Conservation (phyloP, 2,113 vertebrate species). For the Athene cunicularia region DNA sequence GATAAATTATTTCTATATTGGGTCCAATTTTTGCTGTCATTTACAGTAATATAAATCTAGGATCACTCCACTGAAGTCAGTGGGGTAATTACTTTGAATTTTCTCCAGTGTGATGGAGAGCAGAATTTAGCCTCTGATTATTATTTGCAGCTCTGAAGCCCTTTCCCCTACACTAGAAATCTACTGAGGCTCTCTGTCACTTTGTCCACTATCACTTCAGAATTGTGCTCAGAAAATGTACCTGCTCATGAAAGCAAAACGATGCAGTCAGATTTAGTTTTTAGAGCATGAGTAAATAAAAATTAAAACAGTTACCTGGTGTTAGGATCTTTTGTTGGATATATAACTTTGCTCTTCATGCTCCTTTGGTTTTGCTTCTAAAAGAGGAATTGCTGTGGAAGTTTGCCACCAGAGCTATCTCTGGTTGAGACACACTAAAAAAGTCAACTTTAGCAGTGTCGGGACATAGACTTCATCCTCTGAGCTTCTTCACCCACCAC, state of each 20-base stretch:
- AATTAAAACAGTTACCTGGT: not conserved
- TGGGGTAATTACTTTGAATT: constrained; percentile 37
- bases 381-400: not conserved
- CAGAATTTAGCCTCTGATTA: constrained; percentile 6
- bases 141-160: constrained; percentile 8
- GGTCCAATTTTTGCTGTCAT: constrained; percentile 62
- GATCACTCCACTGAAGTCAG: constrained; percentile 32
- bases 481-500: not conserved
- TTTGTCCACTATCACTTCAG: not conserved
- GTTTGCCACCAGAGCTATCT: not conserved
- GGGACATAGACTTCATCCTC: not conserved
- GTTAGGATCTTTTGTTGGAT: not conserved
- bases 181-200: not conserved
- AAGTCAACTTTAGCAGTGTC: not conserved
- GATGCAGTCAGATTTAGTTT: not conserved
- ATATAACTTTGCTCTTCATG: not conserved
- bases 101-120: not conserved
- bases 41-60: constrained; percentile 46
- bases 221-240: not conserved
- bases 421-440: not conserved
- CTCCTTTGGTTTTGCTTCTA: not conserved
- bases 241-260: not conserved
- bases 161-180: not conserved
- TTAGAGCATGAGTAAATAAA: not conserved
- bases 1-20: constrained; percentile 53